These are phyloP conservation scores for Catharus fuscescens DNA, from an alignment of 2,113 vertebrate species.

Conservation along the genomic window DNA sequence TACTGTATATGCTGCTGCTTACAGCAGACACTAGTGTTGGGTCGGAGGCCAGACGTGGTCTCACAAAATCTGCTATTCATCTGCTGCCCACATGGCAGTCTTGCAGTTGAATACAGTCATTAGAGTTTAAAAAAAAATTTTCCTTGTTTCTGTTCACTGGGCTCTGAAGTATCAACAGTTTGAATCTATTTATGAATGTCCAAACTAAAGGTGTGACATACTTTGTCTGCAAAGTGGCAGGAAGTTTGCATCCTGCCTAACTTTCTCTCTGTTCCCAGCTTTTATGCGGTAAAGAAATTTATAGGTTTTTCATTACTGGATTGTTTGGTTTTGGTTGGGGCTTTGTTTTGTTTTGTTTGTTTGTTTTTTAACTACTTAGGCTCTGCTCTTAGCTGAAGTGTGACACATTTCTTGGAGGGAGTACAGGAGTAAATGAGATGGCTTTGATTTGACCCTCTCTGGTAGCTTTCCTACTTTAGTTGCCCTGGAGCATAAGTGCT, in stretches of 20 bases:
- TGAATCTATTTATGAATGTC: conserved; percentile 79
- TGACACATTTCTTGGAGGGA: background rate
- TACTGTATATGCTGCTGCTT: background rate
- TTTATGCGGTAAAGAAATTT: conserved; percentile 84
- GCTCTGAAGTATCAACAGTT: conserved; percentile 80
- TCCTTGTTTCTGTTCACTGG: conserved; percentile 34
- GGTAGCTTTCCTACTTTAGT: conserved; percentile 59
- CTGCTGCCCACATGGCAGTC: conserved; percentile 15
- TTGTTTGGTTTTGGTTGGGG: background rate
- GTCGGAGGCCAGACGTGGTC: background rate
- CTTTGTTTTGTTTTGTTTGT: background rate
- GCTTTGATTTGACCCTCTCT: conserved; percentile 64
- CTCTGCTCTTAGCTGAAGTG: conserved; percentile 27
- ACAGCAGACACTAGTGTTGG: background rate
- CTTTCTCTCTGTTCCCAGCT: conserved; percentile 79
- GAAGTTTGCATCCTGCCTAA: conserved; percentile 76
- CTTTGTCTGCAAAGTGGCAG: conserved; percentile 79
- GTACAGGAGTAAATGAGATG: background rate
- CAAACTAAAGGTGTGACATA: conserved; percentile 77
- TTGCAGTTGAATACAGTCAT: conserved; percentile 81
- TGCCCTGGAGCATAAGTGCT: background rate
- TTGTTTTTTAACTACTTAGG: conserved; percentile 7
- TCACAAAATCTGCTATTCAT: background rate
- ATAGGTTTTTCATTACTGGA: conserved; percentile 27
- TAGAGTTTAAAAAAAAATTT: conserved; percentile 74